These are phyloP conservation scores for Crypturellus tataupa DNA, from an alignment of 2,797 vertebrate species.

Conservation along the genomic window DNA sequence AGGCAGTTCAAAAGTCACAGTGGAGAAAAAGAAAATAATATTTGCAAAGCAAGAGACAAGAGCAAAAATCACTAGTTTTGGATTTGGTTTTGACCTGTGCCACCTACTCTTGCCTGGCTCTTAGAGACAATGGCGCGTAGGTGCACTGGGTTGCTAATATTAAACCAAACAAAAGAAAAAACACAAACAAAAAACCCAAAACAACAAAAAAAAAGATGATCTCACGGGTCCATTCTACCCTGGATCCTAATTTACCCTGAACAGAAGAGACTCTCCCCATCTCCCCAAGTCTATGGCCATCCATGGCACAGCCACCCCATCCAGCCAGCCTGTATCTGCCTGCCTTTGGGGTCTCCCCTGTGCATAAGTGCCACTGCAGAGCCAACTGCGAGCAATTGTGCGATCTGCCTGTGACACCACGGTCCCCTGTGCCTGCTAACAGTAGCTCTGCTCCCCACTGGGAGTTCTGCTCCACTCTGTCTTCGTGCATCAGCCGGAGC, in stretches of 20 bases:
- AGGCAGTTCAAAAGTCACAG: conserved; percentile 54
- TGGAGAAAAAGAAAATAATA: conserved; percentile 40
- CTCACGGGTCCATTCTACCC: neutral
- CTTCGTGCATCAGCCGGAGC: neutral
- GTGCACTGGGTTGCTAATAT: neutral
- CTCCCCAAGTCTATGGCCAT: neutral
- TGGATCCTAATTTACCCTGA: neutral
- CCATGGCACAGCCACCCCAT: neutral
- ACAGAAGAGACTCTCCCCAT: neutral
- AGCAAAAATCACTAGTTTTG: neutral
- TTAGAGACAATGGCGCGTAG: neutral
- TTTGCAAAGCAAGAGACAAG: neutral
- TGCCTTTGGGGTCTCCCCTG: neutral
- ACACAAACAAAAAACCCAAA: neutral
- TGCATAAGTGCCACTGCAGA: neutral
- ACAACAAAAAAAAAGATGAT: neutral
- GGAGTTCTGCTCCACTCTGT: neutral
- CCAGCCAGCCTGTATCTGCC: neutral
- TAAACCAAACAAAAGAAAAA: neutral
- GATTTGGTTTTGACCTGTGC: neutral
- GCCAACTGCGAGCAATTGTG: fast-evolving
- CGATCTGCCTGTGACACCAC: fast-evolving
- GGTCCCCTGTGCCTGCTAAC: fast-evolving
- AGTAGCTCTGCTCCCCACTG: neutral
- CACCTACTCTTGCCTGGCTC: neutral